A percentile compares a stretch with the other conserved stretches of the same genome.
phyloP scores from a whole-genome alignment of 2,888 invertebrate genomes.

The Cheilosia urbana region DNA sequence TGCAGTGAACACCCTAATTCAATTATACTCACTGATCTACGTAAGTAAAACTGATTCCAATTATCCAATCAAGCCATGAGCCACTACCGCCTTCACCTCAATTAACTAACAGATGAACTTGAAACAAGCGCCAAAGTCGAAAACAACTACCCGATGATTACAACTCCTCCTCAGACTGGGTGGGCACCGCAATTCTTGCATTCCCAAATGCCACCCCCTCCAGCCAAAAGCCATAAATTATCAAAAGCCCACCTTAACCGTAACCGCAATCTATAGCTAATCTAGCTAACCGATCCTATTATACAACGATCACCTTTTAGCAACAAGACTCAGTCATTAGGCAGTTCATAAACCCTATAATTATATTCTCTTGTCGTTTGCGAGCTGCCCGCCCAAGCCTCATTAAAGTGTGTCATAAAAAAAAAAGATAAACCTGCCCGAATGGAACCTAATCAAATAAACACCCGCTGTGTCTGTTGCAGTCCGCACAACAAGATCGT shows the following conservation, averaged over 20 bases:
- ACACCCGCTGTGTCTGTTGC: constrained; percentile 18
- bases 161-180: neutral
- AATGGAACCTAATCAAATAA: constrained; percentile 6
- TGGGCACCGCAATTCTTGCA: neutral
- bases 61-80: too few species aligned
- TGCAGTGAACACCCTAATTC: too few species aligned
- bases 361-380: constrained; percentile 62
- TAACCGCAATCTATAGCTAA: neutral
- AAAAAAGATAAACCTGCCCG: neutral
- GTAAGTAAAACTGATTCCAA: too few species aligned
- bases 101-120: neutral
- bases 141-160: neutral
- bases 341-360: constrained; percentile 58
- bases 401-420: constrained; percentile 46
- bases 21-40: too few species aligned
- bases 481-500: neutral
- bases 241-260: constrained; percentile 22
- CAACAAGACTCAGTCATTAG: constrained; percentile 53
- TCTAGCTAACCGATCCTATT: constrained; percentile 10
- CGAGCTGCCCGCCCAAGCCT: constrained; percentile 59
- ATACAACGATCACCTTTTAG: constrained; percentile 42
- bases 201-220: constrained; percentile 13
- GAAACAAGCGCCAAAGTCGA: constrained; percentile 10
- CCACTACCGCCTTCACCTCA: neutral
- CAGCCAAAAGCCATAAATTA: constrained; percentile 14